A percentile compares a stretch with the other conserved stretches of the same genome.
Conservation (phyloP, 2,888 invertebrate species). For the Watsonalla cultraria region DNA sequence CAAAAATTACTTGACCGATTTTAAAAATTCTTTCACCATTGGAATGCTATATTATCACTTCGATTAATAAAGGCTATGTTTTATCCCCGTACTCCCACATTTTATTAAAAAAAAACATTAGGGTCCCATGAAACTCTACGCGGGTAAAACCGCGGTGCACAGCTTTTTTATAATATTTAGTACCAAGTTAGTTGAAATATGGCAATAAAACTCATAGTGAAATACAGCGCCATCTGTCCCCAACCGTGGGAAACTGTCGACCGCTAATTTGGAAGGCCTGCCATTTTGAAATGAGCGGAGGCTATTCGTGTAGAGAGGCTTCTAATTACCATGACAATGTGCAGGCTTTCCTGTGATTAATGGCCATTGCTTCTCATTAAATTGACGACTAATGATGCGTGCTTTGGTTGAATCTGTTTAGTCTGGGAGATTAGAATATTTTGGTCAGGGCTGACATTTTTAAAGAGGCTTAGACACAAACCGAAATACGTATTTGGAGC, state of each 20-base stretch:
- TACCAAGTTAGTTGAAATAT: no score
- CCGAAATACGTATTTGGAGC: no score
- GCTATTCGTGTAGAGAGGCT: slow-evolving; percentile 9
- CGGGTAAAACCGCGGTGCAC: no score
- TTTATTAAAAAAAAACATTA: no score
- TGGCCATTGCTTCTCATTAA: slow-evolving; percentile 34
- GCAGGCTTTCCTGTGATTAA: slow-evolving; percentile 27
- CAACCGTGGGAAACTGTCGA: background rate
- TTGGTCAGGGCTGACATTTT: background rate
- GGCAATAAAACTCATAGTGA: background rate
- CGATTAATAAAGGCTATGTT: no score
- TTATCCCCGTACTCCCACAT: no score
- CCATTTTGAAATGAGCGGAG: background rate
- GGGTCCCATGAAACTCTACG: no score
- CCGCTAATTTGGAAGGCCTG: background rate
- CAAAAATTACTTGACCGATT: no score
- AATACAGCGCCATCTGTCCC: background rate
- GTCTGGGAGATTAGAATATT: background rate
- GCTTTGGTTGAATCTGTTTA: background rate
- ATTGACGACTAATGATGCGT: slow-evolving; percentile 33
- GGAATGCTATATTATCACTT: no score
- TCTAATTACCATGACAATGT: slow-evolving; percentile 23
- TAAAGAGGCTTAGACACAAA: background rate
- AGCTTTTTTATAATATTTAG: no score
- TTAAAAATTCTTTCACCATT: no score